These are phyloP conservation scores for Hydrophis major DNA, from an alignment of 2,797 vertebrate genomes.

Conservation along the genomic window DNA sequence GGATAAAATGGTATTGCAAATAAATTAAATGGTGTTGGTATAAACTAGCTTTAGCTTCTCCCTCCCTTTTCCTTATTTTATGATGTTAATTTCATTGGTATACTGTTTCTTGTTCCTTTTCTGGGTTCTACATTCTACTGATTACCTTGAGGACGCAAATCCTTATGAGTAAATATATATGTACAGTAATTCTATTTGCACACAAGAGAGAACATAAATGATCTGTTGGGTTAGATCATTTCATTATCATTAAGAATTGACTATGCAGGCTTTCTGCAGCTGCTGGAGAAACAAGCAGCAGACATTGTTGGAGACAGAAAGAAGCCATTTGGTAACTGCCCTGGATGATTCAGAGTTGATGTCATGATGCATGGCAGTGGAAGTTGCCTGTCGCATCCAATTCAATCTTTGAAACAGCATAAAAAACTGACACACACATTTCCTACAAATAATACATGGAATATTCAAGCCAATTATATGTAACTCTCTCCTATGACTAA, in stretches of 20 bases:
- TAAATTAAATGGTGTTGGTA: not conserved
- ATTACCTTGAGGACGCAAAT: not conserved
- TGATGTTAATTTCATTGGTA: not conserved
- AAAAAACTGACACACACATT: not conserved
- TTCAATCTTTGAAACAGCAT: not conserved
- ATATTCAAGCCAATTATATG: not conserved
- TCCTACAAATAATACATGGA: not conserved
- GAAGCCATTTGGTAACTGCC: slow-evolving; percentile 6
- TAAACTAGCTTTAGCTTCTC: not conserved
- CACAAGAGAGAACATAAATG: not conserved
- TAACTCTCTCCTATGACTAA: not conserved
- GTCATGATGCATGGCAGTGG: not conserved
- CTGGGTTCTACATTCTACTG: not conserved
- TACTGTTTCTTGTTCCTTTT: not conserved
- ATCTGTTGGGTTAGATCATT: not conserved
- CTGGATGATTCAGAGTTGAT: not conserved
- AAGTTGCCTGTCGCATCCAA: not conserved
- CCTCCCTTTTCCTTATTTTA: not conserved
- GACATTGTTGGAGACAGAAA: not conserved
- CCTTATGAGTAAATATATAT: not conserved
- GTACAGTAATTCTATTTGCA: not conserved
- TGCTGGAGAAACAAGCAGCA: not conserved
- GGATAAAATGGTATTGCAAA: not conserved
- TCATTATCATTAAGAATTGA: not conserved
- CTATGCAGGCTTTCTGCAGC: not conserved